A percentile compares a stretch with the other conserved stretches of the same genome.
Conservation (phyloP, 2,888 invertebrate genomes). For the Caenorhabditis wallacei region DNA sequence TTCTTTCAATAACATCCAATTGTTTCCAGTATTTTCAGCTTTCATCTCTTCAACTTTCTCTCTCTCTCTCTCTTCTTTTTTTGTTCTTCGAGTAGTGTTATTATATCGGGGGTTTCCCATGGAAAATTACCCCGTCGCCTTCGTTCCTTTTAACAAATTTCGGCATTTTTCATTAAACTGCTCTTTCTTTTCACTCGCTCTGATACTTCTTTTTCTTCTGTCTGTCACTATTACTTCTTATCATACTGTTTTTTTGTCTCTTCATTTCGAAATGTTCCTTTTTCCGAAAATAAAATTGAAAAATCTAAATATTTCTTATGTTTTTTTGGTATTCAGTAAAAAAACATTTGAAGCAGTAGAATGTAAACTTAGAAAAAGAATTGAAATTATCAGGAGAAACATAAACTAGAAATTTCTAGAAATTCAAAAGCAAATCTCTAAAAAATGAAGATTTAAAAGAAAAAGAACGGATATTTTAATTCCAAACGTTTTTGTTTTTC, state of each 20-base stretch:
- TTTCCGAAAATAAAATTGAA: constrained; percentile 17
- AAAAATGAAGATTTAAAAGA: no score
- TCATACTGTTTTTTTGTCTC: constrained; percentile 9
- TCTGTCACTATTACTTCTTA: constrained; percentile 13
- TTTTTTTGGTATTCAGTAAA: no score
- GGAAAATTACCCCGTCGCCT: constrained; percentile 29
- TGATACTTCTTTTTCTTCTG: not conserved
- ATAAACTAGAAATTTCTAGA: no score
- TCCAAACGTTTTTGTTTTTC: no score
- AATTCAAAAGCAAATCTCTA: no score
- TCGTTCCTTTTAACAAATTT: constrained; percentile 7
- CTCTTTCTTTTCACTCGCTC: constrained; percentile 27
- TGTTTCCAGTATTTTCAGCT: constrained; percentile 47
- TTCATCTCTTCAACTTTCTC: constrained; percentile 30
- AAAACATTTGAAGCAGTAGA: no score
- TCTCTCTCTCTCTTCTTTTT: not conserved
- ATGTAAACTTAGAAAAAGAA: no score
- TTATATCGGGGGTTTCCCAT: constrained; percentile 30
- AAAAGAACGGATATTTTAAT: no score
- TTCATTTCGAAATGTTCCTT: constrained; percentile 5
- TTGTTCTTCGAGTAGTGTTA: constrained; percentile 21
- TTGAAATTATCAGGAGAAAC: no score
- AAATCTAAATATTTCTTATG: no score
- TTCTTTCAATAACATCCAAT: constrained; percentile 6
- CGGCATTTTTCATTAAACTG: constrained; percentile 31